phyloP scores from a whole-genome alignment of 2,113 vertebrate species.

The Cisticola juncidis region DNA sequence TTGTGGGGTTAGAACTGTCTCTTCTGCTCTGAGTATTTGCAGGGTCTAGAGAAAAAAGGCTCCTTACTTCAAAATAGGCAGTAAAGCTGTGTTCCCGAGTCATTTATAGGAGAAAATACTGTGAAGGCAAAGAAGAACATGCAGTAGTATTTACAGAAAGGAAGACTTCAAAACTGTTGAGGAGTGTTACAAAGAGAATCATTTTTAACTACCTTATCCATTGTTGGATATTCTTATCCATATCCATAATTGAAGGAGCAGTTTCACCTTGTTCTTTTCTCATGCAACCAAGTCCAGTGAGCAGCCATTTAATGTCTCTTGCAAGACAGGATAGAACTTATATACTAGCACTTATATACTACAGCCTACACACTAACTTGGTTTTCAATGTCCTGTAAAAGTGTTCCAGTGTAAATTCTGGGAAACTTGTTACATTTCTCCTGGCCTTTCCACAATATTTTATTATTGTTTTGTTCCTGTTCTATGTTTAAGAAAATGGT shows the following conservation, averaged over 20 bases:
- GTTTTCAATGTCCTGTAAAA: neutral
- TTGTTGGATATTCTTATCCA: too few species aligned
- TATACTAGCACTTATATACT: neutral
- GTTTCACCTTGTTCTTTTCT: neutral
- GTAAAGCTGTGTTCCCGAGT: neutral
- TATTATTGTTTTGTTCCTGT: neutral
- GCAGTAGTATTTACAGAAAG: neutral
- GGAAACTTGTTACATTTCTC: neutral
- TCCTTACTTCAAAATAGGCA: neutral
- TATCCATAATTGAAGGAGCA: neutral
- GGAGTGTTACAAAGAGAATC: neutral
- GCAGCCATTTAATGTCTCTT: neutral
- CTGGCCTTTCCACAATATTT: neutral
- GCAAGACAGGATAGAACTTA: neutral
- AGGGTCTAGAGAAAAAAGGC: neutral
- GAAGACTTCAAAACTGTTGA: neutral
- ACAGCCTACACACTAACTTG: neutral
- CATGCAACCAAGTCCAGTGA: neutral
- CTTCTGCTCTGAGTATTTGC: neutral
- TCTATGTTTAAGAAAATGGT: neutral
- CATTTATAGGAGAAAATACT: neutral
- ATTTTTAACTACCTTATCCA: neutral
- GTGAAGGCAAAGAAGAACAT: neutral
- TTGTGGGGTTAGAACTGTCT: neutral
- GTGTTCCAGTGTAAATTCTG: neutral